Conservation (phyloP, 2,888 invertebrate species). For the Cistogaster globosa region DNA sequence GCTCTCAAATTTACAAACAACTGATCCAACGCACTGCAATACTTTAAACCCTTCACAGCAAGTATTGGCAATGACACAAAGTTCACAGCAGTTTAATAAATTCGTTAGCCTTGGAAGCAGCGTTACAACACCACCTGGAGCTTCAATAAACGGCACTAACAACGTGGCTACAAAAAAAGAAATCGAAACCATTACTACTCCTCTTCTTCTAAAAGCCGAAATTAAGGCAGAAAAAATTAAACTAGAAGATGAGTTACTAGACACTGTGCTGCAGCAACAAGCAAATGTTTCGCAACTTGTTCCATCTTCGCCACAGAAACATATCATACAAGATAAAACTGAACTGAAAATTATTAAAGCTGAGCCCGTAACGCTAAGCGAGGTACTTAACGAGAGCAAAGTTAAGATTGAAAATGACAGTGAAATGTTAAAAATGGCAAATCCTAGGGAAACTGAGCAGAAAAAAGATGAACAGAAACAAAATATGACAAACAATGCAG, state of each 20-base stretch:
- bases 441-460: constrained; percentile 6
- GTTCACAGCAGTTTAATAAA: constrained; percentile 49
- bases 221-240: constrained; percentile 83
- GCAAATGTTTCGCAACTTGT: constrained; percentile 51
- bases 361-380: constrained; percentile 75
- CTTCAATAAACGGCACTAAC: constrained; percentile 40
- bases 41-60: constrained; percentile 31
- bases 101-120: constrained; percentile 62
- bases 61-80: constrained; percentile 12
- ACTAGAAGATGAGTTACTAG: constrained; percentile 79
- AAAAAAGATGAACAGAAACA: constrained; percentile 10
- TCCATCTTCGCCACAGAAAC: constrained; percentile 65
- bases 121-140: constrained; percentile 20
- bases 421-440: constrained; percentile 40
- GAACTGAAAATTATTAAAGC: constrained; percentile 81
- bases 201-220: constrained; percentile 78
- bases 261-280: constrained; percentile 71
- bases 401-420: constrained; percentile 64
- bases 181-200: constrained; percentile 73
- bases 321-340: constrained; percentile 72
- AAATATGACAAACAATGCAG: not conserved
- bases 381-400: constrained; percentile 64
- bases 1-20: constrained; percentile 41
- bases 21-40: constrained; percentile 66
- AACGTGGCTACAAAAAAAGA: constrained; percentile 61